Base-by-base conservation (phyloP, 2,113 vertebrate genomes). In the Neogale vison region DNA sequence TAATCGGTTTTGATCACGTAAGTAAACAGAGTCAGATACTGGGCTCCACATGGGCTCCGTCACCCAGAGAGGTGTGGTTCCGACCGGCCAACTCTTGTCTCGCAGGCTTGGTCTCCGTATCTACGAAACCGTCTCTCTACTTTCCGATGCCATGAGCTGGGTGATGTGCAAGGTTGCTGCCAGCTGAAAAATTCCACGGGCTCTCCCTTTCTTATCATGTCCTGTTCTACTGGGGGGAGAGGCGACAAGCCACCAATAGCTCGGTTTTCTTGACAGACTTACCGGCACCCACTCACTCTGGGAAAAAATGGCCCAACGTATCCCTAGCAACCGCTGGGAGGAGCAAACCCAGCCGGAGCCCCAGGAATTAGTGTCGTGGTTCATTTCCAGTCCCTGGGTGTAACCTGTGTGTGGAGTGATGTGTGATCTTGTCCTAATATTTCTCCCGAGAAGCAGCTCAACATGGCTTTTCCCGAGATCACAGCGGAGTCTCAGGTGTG, bases 361-460 rank as follows among this genome's bases (percentile, higher is more conserved):
- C 13, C 17, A 12, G 1, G 36, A 47, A 2, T 20, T 1, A 61
- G 6, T 1, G 50, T 26, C 26, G 18, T 0, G 63, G 59, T 7
- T 88, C 76, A 26, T 24, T 45, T 11, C 1, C 0, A 24, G 34
- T 55, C 50, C n/a, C 13, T 3, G 6, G 12, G 74, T 4, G 6
- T 2, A 36, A 29, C 21, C 1, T 20, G 1, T 13, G 23, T 20
- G 13, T 3, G 21, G 21, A 50, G 45, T 14, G 11, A 47, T 13
- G 18, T 0, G 47, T 0, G 0, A 61, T 12, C 10, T 81, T 15
- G 5, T 23, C 57, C 88, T 15, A 34, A 14, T 1, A 20, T 31
- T 29, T 86, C 87, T 72, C 67, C 24, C 1, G 65, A 65, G 36
- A 52, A 65, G 11, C 0, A 34, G 34, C 59, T 79, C 14, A 17